Conservation (phyloP, 2,113 vertebrate genomes). For the Tychaedon coryphoeus region DNA sequence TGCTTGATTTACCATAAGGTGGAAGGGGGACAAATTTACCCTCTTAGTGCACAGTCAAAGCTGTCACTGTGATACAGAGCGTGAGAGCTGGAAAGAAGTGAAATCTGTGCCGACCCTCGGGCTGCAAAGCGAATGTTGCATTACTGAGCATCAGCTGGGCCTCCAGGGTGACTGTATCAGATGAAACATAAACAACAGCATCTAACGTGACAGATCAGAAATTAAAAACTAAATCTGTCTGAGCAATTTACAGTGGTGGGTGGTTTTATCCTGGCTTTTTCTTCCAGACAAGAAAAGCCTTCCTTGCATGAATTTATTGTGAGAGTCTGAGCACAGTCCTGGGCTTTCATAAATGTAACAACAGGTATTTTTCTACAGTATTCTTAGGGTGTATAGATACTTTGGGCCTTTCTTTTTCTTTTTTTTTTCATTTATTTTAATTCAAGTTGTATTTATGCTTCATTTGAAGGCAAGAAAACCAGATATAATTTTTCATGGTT, state of each 20-base stretch:
- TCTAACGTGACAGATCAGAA: slow-evolving; percentile 21
- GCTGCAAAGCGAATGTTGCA: not conserved
- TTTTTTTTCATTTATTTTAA: not conserved
- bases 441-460: not conserved
- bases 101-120: not conserved
- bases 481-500: not conserved
- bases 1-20: not conserved
- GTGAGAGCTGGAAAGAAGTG: not conserved
- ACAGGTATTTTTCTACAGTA: not conserved
- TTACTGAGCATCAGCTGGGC: not conserved
- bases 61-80: not conserved
- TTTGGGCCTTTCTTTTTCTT: not conserved
- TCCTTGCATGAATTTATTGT: not conserved
- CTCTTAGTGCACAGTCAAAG: not conserved
- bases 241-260: not conserved
- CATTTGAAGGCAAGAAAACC: not conserved
- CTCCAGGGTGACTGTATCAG: not conserved
- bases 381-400: not conserved
- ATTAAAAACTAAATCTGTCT: slow-evolving; percentile 26
- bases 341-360: not conserved
- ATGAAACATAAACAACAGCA: slow-evolving; percentile 16
- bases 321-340: not conserved
- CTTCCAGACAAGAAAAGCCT: not conserved
- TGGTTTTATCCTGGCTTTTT: not conserved
- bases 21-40: not conserved